phyloP scores from a whole-genome alignment of 1,140 invertebrate species.

The Eufriesea mexicana region DNA sequence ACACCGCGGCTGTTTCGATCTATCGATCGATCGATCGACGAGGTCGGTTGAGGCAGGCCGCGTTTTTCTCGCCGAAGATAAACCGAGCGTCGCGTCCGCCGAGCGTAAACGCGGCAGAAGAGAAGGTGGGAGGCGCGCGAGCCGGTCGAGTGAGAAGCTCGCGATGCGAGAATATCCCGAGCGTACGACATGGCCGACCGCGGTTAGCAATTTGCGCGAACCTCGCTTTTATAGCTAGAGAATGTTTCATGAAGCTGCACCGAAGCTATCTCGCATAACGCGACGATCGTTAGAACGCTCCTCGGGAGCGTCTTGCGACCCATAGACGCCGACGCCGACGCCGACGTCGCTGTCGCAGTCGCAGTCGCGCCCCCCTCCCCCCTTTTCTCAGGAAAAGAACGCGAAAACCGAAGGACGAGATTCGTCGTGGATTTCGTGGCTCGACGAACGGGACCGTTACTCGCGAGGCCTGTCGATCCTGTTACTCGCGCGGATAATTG shows the following conservation, averaged over 20 bases:
- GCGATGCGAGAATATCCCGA: slow-evolving; percentile 35
- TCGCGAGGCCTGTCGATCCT: not conserved
- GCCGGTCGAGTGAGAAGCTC: slow-evolving; percentile 27
- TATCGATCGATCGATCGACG: not conserved
- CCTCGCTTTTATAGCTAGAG: slow-evolving; percentile 42
- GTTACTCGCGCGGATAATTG: not conserved
- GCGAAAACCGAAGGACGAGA: too few species aligned
- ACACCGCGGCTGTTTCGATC: not conserved
- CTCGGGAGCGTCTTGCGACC: not conserved
- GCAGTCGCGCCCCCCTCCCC: too few species aligned
- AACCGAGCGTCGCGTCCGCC: not conserved
- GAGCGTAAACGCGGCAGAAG: slow-evolving; percentile 6
- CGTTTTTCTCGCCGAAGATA: slow-evolving; percentile 1
- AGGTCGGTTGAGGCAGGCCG: not conserved
- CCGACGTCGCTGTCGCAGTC: too few species aligned
- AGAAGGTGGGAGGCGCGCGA: slow-evolving; percentile 46
- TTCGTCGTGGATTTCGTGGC: too few species aligned
- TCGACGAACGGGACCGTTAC: not conserved
- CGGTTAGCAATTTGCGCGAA: slow-evolving; percentile 57
- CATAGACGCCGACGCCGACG: too few species aligned
- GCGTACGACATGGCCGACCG: slow-evolving; percentile 30
- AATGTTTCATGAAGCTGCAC: slow-evolving; percentile 49
- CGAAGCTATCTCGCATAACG: slow-evolving; percentile 16
- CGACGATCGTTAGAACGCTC: slow-evolving; percentile 26
- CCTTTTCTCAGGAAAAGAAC: too few species aligned